A percentile compares a stretch with the other conserved stretches of the same genome.
phyloP scores from a whole-genome alignment of 2,113 vertebrate genomes.

The Egretta garzetta region DNA sequence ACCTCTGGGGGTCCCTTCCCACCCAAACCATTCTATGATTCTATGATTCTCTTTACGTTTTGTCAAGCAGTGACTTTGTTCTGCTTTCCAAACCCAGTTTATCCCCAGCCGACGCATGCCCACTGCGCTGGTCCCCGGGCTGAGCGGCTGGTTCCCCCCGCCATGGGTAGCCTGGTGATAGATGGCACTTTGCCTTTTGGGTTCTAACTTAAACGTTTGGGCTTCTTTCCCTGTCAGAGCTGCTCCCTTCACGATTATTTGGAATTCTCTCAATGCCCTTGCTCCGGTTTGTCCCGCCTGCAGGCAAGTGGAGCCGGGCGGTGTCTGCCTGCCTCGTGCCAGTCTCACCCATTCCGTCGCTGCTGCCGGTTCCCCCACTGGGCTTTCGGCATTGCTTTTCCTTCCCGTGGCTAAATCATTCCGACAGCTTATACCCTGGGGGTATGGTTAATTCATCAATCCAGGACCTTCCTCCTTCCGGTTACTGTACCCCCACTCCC shows the following conservation, averaged over 20 bases:
- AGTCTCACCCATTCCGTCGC: accelerated
- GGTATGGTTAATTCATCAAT: background rate
- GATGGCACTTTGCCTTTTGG: background rate
- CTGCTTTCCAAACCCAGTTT: background rate
- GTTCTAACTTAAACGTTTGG: background rate
- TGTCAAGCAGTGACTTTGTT: background rate
- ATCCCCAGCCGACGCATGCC: too few relatives aligned
- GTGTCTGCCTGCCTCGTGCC: too few relatives aligned
- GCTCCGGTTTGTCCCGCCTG: too few relatives aligned
- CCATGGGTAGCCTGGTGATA: too few relatives aligned
- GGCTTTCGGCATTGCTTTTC: background rate
- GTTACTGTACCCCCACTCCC: background rate
- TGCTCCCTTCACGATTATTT: background rate
- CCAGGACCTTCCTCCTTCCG: background rate
- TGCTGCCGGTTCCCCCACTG: accelerated
- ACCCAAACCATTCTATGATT: too few relatives aligned
- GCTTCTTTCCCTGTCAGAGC: too few relatives aligned
- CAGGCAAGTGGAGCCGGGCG: background rate
- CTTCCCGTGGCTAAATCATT: background rate
- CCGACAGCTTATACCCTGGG: background rate
- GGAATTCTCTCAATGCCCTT: background rate
- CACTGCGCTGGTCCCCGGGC: too few relatives aligned
- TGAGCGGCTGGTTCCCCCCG: too few relatives aligned
- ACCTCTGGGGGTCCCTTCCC: too few relatives aligned
- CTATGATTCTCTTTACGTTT: background rate